Evolutionary conservation across 2,888 invertebrate species (phyloP), one percentile per base, ranked within the genome.

Genomic region (Ectemnius lituratus): DNA sequence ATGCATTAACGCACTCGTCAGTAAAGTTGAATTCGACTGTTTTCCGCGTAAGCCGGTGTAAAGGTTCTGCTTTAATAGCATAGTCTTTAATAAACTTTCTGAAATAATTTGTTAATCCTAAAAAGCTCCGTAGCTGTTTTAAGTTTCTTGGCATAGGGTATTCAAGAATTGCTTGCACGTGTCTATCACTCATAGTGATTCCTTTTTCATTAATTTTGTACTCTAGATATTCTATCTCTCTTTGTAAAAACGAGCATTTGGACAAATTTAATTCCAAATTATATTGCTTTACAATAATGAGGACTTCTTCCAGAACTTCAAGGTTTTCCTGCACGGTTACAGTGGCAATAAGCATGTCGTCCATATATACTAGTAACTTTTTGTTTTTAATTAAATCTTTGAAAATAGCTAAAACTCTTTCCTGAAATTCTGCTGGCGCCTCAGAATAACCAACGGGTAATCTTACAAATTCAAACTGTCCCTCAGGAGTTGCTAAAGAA

Each of bases 31-130:
- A 60, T 2, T 60, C 37, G 13, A n/a, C 37, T 37, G 28, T 8
- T 11, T 28, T 37, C 45, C 45, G 16, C 3, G 45, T 4, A 6
- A 60, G 16, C 5, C 16, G 2, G 13, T 59, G 27, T 45, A 60
- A 6, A 14, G 28, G 60, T 20, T 16, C n/a, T 13, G 60, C 28
- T 2, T n/a, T 60, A 8, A n/a, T 37, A n/a, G 60, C 60, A 8
- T 16, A 60, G 16, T 60, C 16, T 11, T n/a, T 23, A 28, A 67
- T 60, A 23, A 70, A 70, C 16, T 64, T 70, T 16, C 63, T 23
- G 37, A 86, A 86, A 60, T 86, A 86, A 11, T 68, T 67, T 20
- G 69, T 63, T 37, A 85, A 59, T 5, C 82, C 83, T 16, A 86
- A 49, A 63, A 84, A 86, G 14, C 84, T 71, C 0, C 78, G 76